phyloP scores from a whole-genome alignment of 2,797 vertebrate species.

The Lagorchestes hirsutus region DNA sequence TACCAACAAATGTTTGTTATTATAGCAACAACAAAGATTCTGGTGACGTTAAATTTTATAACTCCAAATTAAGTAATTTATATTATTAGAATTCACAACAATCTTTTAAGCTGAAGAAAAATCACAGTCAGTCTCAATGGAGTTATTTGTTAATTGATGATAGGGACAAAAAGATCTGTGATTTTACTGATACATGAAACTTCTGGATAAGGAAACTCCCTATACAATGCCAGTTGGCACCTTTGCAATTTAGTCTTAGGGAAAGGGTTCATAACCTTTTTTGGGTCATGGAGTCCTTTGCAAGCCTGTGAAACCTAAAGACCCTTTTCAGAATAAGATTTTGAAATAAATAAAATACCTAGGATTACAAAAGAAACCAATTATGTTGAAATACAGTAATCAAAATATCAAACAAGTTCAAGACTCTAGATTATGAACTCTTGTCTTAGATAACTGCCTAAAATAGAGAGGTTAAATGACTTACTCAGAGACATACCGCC shows the following conservation, averaged over 20 bases:
- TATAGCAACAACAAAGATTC: constrained; percentile 1
- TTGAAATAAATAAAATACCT: neutral
- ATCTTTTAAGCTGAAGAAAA: neutral
- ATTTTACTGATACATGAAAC: neutral
- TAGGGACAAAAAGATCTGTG: neutral
- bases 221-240: neutral
- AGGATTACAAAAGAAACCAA: neutral
- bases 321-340: neutral
- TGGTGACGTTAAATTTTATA: neutral
- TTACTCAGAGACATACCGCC: neutral
- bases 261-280: neutral
- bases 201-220: neutral
- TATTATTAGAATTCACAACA: rapidly evolving
- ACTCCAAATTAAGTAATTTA: neutral
- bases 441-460: no score
- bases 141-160: neutral
- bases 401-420: no score
- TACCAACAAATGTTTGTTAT: neutral
- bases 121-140: neutral
- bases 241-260: no score
- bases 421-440: no score
- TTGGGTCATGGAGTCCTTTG: neutral
- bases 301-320: neutral
- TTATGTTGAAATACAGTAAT: neutral
- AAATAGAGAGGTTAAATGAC: neutral